phyloP scores from a whole-genome alignment of 1,140 invertebrate genomes.

The Callitettix versicolor region DNA sequence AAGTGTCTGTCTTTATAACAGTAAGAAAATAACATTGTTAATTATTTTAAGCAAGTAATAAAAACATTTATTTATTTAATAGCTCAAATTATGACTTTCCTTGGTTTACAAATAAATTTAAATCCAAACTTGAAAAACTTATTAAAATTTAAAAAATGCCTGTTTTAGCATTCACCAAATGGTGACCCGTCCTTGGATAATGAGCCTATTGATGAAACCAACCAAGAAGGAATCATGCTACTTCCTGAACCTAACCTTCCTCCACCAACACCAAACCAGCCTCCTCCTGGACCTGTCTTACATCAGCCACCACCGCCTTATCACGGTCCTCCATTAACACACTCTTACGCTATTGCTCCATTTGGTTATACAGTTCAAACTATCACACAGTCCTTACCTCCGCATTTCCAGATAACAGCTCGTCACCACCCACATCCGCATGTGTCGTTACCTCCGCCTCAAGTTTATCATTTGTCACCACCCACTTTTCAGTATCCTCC shows the following conservation, averaged over 20 bases:
- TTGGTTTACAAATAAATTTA: too few species aligned
- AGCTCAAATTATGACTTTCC: too few species aligned
- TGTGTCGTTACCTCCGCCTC: constrained; percentile 9
- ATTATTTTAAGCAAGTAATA: too few species aligned
- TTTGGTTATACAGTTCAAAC: constrained; percentile 42
- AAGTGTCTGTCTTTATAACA: too few species aligned
- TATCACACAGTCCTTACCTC: neutral
- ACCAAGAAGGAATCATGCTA: neutral
- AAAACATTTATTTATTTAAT: too few species aligned
- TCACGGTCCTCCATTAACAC: constrained; percentile 38
- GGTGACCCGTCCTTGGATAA: constrained; percentile 41
- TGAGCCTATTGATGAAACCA: constrained; percentile 35
- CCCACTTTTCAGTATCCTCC: constrained; percentile 27
- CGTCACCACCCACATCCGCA: constrained; percentile 1
- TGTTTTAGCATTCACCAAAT: constrained; percentile 43
- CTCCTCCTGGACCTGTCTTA: constrained; percentile 31
- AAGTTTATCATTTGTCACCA: constrained; percentile 36
- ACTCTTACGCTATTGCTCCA: constrained; percentile 46
- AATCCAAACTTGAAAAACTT: too few species aligned
- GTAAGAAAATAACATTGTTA: too few species aligned
- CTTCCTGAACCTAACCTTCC: constrained; percentile 4
- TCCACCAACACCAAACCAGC: constrained; percentile 1
- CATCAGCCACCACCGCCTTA: constrained; percentile 38
- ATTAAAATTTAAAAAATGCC: too few species aligned
- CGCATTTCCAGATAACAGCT: constrained; percentile 1